Percentiles rank a stretch among this genome's conserved stretches.
phyloP scores from a whole-genome alignment of 2,113 vertebrate species.

The Gopherus flavomarginatus region DNA sequence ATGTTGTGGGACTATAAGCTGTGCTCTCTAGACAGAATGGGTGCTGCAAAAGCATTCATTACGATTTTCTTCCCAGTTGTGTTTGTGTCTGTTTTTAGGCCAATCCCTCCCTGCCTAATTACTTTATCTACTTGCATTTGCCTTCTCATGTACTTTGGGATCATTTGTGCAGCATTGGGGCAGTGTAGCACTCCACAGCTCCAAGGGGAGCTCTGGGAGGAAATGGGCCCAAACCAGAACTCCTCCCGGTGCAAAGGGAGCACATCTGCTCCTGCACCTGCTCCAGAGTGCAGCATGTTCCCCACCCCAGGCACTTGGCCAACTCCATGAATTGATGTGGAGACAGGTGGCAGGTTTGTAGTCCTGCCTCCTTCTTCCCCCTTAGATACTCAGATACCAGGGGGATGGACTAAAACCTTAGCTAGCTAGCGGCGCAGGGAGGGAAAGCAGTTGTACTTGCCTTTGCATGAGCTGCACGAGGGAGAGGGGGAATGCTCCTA shows the following conservation, averaged over 20 bases:
- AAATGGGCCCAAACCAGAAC: fast-evolving
- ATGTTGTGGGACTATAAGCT: fast-evolving
- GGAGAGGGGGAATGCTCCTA: too few relatives aligned
- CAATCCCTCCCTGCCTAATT: background rate
- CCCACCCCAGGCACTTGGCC: too few relatives aligned
- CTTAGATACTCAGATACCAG: background rate
- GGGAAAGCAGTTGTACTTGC: too few relatives aligned
- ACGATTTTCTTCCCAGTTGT: background rate
- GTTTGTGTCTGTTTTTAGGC: background rate
- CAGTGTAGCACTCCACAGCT: fast-evolving
- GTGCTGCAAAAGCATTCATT: background rate
- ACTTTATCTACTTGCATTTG: background rate
- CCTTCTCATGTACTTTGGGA: fast-evolving
- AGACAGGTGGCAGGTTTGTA: background rate
- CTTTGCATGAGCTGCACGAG: too few relatives aligned
- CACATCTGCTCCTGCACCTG: background rate
- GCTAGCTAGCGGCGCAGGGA: background rate
- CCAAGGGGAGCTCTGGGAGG: fast-evolving
- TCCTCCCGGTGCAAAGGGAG: background rate
- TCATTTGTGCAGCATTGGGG: background rate
- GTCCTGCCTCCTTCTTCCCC: background rate
- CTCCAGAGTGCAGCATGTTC: background rate
- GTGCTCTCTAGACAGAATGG: background rate
- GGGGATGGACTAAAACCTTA: background rate
- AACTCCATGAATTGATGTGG: fast-evolving